Conservation (phyloP, 53 echinoderm and acorn worm genomes). For the Temnopleurus reevesii region DNA sequence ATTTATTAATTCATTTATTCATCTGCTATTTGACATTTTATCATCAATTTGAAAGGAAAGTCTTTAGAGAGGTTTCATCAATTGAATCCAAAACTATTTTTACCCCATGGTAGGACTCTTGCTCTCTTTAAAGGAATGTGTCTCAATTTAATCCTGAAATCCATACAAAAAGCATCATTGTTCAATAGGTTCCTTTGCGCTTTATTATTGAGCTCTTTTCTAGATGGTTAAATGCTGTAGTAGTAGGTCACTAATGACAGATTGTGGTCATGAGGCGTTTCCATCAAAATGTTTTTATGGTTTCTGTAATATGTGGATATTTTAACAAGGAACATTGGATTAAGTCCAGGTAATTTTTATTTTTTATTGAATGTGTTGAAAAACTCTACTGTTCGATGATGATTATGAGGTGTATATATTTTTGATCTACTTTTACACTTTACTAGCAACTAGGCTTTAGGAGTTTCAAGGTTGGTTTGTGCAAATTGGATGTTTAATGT, state of each 20-base stretch:
- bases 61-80: neutral
- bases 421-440: too few species aligned
- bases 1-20: too few species aligned
- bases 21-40: too few species aligned
- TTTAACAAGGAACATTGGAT: neutral
- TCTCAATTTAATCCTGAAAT: neutral
- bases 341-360: neutral
- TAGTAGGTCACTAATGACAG: neutral
- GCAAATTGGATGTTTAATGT: too few species aligned
- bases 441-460: too few species aligned
- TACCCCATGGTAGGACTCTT: neutral
- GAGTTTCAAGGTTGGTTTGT: too few species aligned
- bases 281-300: neutral
- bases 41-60: neutral
- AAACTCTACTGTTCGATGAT: neutral
- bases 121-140: neutral
- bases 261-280: neutral
- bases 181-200: neutral
- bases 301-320: constrained; percentile 1
- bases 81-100: neutral
- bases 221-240: too few species aligned
- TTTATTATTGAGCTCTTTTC: neutral
- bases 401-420: neutral
- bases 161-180: neutral
- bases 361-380: neutral